Evolutionary conservation across 1,140 invertebrate genomes (phyloP).

Genomic region (Apolygus lucorum): DNA sequence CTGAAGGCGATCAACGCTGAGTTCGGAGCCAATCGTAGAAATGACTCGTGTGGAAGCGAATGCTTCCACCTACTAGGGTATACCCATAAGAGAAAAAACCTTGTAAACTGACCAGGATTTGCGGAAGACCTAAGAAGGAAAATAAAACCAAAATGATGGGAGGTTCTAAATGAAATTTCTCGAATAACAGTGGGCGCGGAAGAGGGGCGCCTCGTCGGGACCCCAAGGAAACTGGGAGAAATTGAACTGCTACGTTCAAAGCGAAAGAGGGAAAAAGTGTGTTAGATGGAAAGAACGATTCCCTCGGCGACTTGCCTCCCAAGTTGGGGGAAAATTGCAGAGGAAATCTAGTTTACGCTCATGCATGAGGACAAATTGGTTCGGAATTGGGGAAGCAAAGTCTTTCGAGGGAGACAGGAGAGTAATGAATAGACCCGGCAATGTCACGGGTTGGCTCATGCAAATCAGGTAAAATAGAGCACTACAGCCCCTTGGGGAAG

Average conservation of each 20-base stretch:
- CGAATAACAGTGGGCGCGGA: too few species aligned
- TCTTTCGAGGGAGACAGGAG: not conserved
- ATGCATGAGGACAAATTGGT: conserved; percentile 21
- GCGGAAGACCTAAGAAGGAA: not conserved
- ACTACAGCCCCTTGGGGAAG: not conserved
- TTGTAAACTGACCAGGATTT: too few species aligned
- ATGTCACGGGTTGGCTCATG: conserved; percentile 11
- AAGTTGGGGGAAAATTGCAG: conserved; percentile 18
- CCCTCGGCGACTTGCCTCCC: conserved; percentile 8
- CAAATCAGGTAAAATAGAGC: conserved; percentile 7
- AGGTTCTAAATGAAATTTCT: too few species aligned
- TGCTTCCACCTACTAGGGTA: not conserved
- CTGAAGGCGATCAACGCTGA: too few species aligned
- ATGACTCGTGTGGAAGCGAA: too few species aligned
- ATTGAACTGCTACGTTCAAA: not conserved
- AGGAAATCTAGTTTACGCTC: conserved; percentile 22
- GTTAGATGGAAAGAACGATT: conserved; percentile 10
- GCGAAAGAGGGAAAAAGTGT: conserved; percentile 7
- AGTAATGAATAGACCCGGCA: conserved; percentile 21
- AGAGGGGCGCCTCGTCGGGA: not conserved
- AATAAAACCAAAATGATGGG: not conserved
- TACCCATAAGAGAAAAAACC: not conserved
- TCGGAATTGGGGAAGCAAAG: conserved; percentile 18
- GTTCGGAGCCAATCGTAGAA: too few species aligned
- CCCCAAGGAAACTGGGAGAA: not conserved